Conservation (phyloP, 2,888 invertebrate genomes). For the Athalia rosae region DNA sequence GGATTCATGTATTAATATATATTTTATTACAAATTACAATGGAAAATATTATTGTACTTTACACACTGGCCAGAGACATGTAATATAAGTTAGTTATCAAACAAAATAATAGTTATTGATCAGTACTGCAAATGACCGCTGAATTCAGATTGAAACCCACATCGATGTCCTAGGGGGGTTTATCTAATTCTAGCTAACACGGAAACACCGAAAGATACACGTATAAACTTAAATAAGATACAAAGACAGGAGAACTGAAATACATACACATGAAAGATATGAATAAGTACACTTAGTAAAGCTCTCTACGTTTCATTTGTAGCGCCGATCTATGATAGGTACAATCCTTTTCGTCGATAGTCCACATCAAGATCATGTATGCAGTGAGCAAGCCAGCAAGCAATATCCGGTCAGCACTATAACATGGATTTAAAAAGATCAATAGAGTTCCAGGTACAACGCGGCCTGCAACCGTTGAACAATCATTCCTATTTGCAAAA, state of each 20-base stretch:
- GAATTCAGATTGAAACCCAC: too few relatives aligned
- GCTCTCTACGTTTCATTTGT: constrained; percentile 74
- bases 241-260: not conserved
- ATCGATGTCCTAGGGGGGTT: too few relatives aligned
- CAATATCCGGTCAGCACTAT: constrained; percentile 76
- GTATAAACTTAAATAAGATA: not conserved
- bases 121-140: too few relatives aligned
- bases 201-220: not conserved
- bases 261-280: not conserved
- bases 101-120: too few relatives aligned
- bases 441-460: not conserved
- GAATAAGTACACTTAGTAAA: constrained; percentile 55
- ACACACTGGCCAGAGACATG: not conserved
- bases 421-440: constrained; percentile 53
- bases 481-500: not conserved
- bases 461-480: too few relatives aligned
- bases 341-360: constrained; percentile 77
- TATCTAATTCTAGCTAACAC: not conserved
- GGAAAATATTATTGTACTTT: constrained; percentile 18
- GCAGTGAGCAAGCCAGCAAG: constrained; percentile 75
- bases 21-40: constrained; percentile 36
- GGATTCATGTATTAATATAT: not conserved
- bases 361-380: constrained; percentile 80
- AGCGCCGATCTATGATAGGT: constrained; percentile 76
- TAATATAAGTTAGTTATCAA: too few relatives aligned